These are phyloP conservation scores for Pharmacophagus antenor DNA, from an alignment of 2,888 invertebrate genomes.

Conservation along the genomic window DNA sequence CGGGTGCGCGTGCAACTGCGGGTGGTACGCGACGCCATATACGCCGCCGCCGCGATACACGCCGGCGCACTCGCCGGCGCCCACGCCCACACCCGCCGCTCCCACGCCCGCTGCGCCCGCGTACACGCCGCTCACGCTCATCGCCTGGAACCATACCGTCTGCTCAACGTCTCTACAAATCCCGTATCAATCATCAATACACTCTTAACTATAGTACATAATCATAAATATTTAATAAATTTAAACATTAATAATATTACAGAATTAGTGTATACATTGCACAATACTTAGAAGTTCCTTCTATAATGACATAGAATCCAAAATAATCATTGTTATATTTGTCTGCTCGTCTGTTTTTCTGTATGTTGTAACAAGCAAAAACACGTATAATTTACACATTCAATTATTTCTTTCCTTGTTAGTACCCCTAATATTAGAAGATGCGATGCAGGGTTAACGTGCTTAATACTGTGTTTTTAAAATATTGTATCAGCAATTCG, in stretches of 20 bases:
- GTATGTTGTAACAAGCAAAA: too few species aligned
- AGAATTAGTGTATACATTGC: too few species aligned
- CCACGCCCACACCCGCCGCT: slow-evolving; percentile 58
- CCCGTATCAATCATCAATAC: slow-evolving; percentile 3
- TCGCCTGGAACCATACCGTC: slow-evolving; percentile 52
- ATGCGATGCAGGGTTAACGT: too few species aligned
- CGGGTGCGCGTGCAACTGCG: slow-evolving; percentile 65
- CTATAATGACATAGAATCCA: too few species aligned
- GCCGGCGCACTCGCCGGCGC: slow-evolving; percentile 65
- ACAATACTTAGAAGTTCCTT: too few species aligned
- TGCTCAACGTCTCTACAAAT: slow-evolving; percentile 29
- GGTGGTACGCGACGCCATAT: slow-evolving; percentile 74
- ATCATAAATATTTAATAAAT: background rate
- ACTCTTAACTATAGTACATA: background rate
- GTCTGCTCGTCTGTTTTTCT: too few species aligned
- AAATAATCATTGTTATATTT: too few species aligned
- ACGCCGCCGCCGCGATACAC: slow-evolving; percentile 71
- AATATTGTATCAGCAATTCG: too few species aligned
- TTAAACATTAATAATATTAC: background rate
- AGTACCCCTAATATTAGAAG: too few species aligned
- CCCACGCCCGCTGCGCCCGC: slow-evolving; percentile 64
- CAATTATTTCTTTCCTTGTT: too few species aligned
- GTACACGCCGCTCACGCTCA: slow-evolving; percentile 73
- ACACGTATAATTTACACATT: too few species aligned
- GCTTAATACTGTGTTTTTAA: too few species aligned